Conservation (phyloP, 2,797 vertebrate species). For the Fringilla coelebs region DNA sequence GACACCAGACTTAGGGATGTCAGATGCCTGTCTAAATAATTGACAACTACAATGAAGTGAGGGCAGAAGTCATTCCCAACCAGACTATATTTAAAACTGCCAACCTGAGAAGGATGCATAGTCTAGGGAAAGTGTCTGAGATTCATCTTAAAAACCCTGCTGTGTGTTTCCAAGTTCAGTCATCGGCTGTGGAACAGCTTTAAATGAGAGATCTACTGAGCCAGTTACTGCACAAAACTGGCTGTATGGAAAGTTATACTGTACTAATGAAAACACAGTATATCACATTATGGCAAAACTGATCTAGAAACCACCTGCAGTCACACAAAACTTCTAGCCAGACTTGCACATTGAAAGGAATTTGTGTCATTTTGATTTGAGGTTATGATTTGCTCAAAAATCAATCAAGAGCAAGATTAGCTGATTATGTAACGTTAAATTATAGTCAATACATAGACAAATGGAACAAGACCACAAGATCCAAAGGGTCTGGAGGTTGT, state of each 20-base stretch:
- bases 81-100: slow-evolving; percentile 50
- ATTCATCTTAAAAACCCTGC: neutral
- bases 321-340: neutral
- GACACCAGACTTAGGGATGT: neutral
- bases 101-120: neutral
- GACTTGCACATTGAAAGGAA: neutral
- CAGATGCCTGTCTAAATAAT: slow-evolving; percentile 37
- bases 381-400: neutral
- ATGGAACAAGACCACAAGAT: neutral
- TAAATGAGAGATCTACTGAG: neutral
- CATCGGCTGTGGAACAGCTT: neutral
- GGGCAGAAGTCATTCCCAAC: slow-evolving; percentile 33
- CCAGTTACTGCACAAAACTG: neutral
- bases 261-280: neutral
- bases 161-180: neutral
- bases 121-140: neutral
- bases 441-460: neutral
- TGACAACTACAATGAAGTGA: slow-evolving; percentile 38
- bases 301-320: neutral
- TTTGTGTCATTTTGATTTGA: neutral
- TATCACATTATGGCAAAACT: neutral
- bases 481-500: neutral
- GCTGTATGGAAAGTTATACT: neutral
- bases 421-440: neutral
- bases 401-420: neutral